Base-by-base conservation (phyloP, 1,140 invertebrate species). In the Eumeta japonica region DNA sequence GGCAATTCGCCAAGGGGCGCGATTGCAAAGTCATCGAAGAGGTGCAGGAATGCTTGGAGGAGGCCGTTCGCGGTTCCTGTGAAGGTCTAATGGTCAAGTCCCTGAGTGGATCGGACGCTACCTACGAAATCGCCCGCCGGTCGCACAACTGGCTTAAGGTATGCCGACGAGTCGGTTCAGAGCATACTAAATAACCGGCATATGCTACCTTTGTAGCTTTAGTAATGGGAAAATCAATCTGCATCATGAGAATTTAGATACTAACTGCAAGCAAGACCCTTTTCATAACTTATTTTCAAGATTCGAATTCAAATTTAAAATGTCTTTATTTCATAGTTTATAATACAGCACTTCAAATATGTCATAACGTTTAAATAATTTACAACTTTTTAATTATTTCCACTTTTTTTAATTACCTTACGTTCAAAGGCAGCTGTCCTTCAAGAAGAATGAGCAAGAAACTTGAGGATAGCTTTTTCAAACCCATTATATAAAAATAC, bases 11-110 rank as follows among this genome's bases (percentile, higher is more conserved):
- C 0, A 89, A 81, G 11, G 83, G 80, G 37, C 75, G 90, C 39
- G 92, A 97, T 67, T 91, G 92, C 1, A 85, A 79, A 18, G 87
- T 84, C 33, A 88, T 89, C 50, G 97, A 99, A 60, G 91, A 96
- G 61, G 91, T 99, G 32, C 87, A 94, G 72, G 86, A 88, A 55
- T 96, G 98, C 67, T 75, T 99, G 12, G 94, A 98, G 16, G 92
- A 96, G 61, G 92, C 94, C n/a, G 85, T 98, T 11, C 92, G 92
- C 81, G 90, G 90, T 18, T 96, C 96, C 61, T 99, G 97, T 72
- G 97, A 99, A 79, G 97, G 97, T 9, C 76, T 99, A 5, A 99
- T 99, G 97, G 91, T 99, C 1, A 99, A 99, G 77, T 94, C 94
- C 0, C 73, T 99, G 19, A 85, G 92, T 52, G 74, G 74, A 0